Conservation (phyloP, 2,797 vertebrate species). For the Strix occidentalis region DNA sequence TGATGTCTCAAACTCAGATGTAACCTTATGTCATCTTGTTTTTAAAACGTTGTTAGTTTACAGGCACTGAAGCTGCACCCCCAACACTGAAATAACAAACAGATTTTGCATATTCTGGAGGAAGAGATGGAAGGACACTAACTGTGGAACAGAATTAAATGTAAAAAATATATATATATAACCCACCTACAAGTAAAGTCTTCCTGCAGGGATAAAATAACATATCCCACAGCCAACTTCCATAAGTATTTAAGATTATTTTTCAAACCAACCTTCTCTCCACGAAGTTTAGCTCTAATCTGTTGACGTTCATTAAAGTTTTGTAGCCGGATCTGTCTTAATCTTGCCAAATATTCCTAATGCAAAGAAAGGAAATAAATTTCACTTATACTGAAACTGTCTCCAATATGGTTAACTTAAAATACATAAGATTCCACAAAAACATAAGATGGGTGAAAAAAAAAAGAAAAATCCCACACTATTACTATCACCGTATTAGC, state of each 20-base stretch:
- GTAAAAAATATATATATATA: background rate
- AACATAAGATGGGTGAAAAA: background rate
- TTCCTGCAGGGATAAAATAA: background rate
- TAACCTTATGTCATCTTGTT: background rate
- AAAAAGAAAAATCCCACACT: background rate
- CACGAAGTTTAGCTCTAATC: constrained; percentile 95
- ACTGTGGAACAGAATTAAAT: background rate
- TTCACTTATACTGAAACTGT: background rate
- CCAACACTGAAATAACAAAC: background rate
- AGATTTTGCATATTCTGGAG: background rate
- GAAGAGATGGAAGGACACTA: background rate
- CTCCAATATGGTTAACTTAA: background rate
- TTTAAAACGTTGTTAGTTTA: background rate
- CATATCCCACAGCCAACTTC: background rate
- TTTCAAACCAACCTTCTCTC: constrained; percentile 87
- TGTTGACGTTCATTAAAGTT: constrained; percentile 98
- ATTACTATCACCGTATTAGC: background rate
- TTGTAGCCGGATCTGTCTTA: constrained; percentile 94
- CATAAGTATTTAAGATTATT: background rate
- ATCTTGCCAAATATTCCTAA: constrained; percentile 92
- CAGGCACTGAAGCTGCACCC: background rate
- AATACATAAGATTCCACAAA: background rate
- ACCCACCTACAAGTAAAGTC: background rate
- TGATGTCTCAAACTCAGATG: background rate
- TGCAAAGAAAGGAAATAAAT: background rate